Percentiles rank a stretch among this genome's conserved stretches.
Conservation (phyloP, 2,113 vertebrate genomes). For the Boleophthalmus pectinirostris region DNA sequence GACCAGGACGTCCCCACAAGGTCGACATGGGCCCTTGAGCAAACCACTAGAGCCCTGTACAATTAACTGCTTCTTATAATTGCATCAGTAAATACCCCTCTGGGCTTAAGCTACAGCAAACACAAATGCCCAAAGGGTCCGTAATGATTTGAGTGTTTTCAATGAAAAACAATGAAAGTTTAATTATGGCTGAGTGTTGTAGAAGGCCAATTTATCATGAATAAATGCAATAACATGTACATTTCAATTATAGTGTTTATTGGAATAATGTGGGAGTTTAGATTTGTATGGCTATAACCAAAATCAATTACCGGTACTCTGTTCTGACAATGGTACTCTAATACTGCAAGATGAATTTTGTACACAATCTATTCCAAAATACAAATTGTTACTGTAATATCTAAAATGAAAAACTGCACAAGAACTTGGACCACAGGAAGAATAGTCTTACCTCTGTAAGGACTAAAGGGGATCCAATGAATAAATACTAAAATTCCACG, state of each 20-base stretch:
- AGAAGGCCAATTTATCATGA: not conserved
- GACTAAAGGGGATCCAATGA: too few relatives aligned
- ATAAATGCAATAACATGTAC: not conserved
- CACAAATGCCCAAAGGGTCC: constrained; percentile 32
- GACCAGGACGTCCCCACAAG: constrained; percentile 26
- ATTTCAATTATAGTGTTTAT: too few relatives aligned
- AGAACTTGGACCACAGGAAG: too few relatives aligned
- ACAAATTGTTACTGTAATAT: too few relatives aligned
- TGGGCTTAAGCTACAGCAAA: constrained; percentile 3
- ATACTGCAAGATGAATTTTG: not conserved
- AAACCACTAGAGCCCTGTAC: constrained; percentile 43
- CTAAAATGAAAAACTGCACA: not conserved
- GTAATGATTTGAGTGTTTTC: constrained; percentile 17
- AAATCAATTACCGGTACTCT: not conserved
- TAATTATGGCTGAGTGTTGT: too few relatives aligned
- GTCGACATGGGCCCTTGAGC: constrained; percentile 51
- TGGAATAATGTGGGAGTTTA: not conserved
- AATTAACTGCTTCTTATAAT: constrained; percentile 60
- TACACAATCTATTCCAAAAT: not conserved
- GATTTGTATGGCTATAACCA: not conserved
- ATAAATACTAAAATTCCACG: too few relatives aligned
- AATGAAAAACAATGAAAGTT: not conserved
- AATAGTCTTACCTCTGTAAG: too few relatives aligned
- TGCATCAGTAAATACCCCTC: constrained; percentile 37
- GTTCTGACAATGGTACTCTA: not conserved